Conservation (phyloP, 2,888 invertebrate species). For the Drosophila paranaensis region DNA sequence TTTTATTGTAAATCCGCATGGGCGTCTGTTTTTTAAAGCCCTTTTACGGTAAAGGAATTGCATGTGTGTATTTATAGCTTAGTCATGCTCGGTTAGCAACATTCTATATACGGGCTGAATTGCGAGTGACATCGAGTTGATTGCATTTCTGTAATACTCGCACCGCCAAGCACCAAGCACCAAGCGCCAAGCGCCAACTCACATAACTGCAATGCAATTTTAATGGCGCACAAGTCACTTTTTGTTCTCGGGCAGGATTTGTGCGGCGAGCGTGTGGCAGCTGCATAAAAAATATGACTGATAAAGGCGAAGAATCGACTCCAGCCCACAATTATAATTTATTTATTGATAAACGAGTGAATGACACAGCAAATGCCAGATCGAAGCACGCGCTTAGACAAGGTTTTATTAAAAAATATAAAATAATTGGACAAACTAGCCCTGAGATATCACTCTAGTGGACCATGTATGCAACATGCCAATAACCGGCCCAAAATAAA, state of each 20-base stretch:
- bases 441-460: no score
- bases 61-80: conserved; percentile 55
- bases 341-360: neutral
- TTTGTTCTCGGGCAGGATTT: conserved; percentile 14
- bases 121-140: conserved; percentile 53
- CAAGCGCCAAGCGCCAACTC: neutral
- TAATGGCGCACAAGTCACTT: conserved; percentile 37
- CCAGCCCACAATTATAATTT: neutral
- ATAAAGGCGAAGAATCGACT: neutral
- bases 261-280: neutral
- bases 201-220: conserved; percentile 46
- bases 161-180: neutral
- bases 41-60: conserved; percentile 32
- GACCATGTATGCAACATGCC: no score
- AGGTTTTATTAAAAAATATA: neutral
- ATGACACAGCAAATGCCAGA: neutral
- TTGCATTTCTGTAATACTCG: conserved; percentile 44
- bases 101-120: conserved; percentile 34
- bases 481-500: no score
- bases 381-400: neutral
- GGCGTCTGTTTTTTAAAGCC: conserved; percentile 41
- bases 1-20: conserved; percentile 58
- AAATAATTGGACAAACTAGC: neutral
- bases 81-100: conserved; percentile 63
- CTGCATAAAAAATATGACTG: conserved; percentile 11